A percentile compares a stretch with the other conserved stretches of the same genome.
Evolutionary conservation across 1,140 invertebrate genomes (phyloP).

Genomic region (Chironomus striatipennis): DNA sequence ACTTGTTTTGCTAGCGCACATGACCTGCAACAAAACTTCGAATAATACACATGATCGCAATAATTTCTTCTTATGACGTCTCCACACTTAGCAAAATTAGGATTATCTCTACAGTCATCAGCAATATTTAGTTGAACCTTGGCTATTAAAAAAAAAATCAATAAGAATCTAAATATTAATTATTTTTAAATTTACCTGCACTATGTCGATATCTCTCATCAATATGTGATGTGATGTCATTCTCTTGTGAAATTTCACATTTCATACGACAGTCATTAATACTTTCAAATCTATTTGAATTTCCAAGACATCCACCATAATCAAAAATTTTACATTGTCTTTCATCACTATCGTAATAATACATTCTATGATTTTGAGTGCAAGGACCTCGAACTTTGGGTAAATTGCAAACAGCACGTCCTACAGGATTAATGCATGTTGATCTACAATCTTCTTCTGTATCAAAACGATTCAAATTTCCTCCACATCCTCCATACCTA

Average conservation of each 20-base stretch:
- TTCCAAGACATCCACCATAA: slow-evolving; percentile 80
- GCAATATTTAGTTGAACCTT: background rate
- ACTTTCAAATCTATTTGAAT: slow-evolving; percentile 67
- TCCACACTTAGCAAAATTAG: background rate
- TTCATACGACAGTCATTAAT: background rate
- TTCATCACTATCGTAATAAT: slow-evolving; percentile 51
- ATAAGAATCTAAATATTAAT: background rate
- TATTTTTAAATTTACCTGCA: background rate
- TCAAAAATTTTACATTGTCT: slow-evolving; percentile 58
- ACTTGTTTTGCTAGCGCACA: background rate
- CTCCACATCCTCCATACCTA: slow-evolving; percentile 74
- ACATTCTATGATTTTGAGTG: slow-evolving; percentile 50
- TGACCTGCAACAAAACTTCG: background rate
- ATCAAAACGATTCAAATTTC: slow-evolving; percentile 84
- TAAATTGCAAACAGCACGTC: slow-evolving; percentile 53
- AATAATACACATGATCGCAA: background rate
- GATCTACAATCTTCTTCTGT: slow-evolving; percentile 71
- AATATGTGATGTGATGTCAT: background rate
- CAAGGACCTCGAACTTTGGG: slow-evolving; percentile 59
- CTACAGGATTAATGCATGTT: slow-evolving; percentile 53
- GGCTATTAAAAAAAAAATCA: background rate
- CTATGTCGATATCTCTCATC: background rate
- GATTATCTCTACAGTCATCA: background rate
- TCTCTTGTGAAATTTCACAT: background rate
- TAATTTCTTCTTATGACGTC: background rate